Evolutionary conservation across 2,113 vertebrate species (phyloP).

Genomic region (Pygoscelis adeliae): DNA sequence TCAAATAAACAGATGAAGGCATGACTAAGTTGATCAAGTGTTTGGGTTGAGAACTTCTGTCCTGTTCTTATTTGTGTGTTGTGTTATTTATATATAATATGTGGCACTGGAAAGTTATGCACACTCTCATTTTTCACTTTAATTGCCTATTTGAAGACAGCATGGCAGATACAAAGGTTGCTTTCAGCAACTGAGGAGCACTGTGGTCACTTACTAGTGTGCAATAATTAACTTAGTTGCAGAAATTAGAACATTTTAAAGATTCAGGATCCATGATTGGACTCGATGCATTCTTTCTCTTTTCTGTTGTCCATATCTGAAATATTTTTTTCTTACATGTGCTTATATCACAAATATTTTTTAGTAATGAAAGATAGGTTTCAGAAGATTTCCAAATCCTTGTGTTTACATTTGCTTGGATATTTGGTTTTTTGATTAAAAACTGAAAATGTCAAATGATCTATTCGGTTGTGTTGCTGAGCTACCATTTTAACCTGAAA

Average conservation of each 20-base stretch:
- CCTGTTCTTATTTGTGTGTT: constrained; percentile 39
- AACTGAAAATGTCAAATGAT: neutral
- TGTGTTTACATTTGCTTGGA: neutral
- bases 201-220: constrained; percentile 40
- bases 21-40: constrained; percentile 49
- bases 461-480: neutral
- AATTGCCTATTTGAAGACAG: constrained; percentile 76
- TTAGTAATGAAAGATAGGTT: neutral
- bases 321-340: neutral
- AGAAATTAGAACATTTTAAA: constrained; percentile 45
- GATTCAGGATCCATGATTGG: neutral
- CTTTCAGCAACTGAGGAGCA: constrained; percentile 49
- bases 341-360: neutral
- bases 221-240: constrained; percentile 70
- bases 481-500: neutral
- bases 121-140: constrained; percentile 77
- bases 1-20: constrained; percentile 33
- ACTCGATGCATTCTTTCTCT: neutral
- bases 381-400: neutral
- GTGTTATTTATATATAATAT: constrained; percentile 46
- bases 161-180: constrained; percentile 75
- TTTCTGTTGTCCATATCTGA: neutral
- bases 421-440: neutral
- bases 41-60: constrained; percentile 3
- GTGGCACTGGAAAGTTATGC: constrained; percentile 48